Percentiles rank a stretch among this genome's conserved stretches.
Conservation (phyloP, 2,797 vertebrate species). For the Podarcis siculus region DNA sequence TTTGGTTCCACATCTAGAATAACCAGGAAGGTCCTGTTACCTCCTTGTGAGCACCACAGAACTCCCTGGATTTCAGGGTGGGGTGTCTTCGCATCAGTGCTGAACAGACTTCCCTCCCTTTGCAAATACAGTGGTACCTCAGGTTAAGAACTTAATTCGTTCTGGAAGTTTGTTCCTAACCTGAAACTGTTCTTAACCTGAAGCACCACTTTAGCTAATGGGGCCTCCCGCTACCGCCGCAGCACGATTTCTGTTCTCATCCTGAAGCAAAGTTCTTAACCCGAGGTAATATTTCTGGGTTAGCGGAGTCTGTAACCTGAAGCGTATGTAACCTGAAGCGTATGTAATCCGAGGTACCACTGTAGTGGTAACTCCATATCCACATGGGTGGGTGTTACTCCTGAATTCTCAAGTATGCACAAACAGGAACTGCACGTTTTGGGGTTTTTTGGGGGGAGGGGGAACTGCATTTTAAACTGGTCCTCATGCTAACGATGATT, state of each 20-base stretch:
- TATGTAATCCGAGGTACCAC: too few species aligned
- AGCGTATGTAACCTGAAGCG: too few species aligned
- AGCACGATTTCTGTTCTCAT: too few species aligned
- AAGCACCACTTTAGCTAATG: too few species aligned
- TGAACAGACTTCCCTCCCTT: neutral
- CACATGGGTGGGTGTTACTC: neutral
- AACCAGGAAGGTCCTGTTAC: neutral
- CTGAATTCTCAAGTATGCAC: neutral
- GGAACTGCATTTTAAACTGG: neutral
- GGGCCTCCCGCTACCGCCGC: too few species aligned
- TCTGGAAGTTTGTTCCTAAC: too few species aligned
- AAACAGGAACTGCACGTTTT: neutral
- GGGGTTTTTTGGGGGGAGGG: too few species aligned
- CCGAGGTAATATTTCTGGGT: too few species aligned
- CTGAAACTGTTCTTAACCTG: too few species aligned
- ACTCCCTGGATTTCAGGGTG: neutral
- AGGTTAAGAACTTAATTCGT: too few species aligned
- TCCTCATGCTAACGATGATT: neutral
- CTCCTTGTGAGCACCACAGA: neutral
- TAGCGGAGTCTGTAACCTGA: too few species aligned
- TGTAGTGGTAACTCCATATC: neutral
- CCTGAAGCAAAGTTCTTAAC: too few species aligned
- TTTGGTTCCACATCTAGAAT: neutral
- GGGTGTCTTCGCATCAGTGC: neutral
- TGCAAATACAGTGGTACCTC: neutral